Conservation (phyloP, 2,888 invertebrate species). For the Emmelina monodactyla region DNA sequence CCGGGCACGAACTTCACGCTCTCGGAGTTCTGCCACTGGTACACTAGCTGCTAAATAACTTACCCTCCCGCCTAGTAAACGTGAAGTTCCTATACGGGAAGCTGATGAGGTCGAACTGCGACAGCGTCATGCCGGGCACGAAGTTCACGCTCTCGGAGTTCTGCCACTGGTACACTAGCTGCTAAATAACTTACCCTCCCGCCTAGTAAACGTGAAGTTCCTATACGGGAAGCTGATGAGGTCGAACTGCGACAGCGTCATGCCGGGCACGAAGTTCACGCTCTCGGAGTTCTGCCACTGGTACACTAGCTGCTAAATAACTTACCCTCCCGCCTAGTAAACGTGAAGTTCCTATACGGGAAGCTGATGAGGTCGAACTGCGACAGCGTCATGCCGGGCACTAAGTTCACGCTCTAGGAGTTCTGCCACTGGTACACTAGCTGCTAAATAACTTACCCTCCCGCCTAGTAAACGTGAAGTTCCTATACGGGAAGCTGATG, state of each 20-base stretch:
- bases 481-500: conserved; percentile 84
- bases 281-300: conserved; percentile 86
- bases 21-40: no score
- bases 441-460: conserved; percentile 73
- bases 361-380: conserved; percentile 93
- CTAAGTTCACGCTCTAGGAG: conserved; percentile 83
- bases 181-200: conserved; percentile 73
- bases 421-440: conserved; percentile 89
- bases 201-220: conserved; percentile 80
- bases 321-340: conserved; percentile 79
- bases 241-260: conserved; percentile 94
- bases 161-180: conserved; percentile 89
- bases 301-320: conserved; percentile 75
- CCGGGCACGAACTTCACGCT: no score
- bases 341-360: conserved; percentile 83
- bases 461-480: conserved; percentile 80
- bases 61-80: conserved; percentile 80
- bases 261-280: conserved; percentile 87
- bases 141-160: conserved; percentile 83
- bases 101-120: conserved; percentile 93
- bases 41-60: no score
- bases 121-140: conserved; percentile 89
- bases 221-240: conserved; percentile 86
- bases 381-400: conserved; percentile 89
- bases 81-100: conserved; percentile 85